Evolutionary conservation across 1,140 invertebrate species (phyloP), one percentile per base, ranked within the genome.

Genomic region (Trypoxylus dichotomus): DNA sequence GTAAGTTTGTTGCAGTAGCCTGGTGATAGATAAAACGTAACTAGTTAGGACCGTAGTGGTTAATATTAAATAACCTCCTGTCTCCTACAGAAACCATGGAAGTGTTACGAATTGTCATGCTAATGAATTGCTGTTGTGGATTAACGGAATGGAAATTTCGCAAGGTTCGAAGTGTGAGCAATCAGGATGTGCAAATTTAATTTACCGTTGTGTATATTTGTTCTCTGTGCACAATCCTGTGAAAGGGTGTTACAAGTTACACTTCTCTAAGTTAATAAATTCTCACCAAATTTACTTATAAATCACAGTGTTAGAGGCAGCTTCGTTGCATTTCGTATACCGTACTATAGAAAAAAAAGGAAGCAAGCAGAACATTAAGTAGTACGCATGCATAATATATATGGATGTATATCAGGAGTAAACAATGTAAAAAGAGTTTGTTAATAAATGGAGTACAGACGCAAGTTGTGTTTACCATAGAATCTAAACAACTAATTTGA

Each of bases 191-290:
- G 47, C 47, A 54, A 54, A 54, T 54, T 54, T 54, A 54, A 54
- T 54, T 54, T 54, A 54, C 47, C 47, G 15, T 54, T 54, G 47
- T 15, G 47, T 54, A 54, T n/a, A 54, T 54, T 54, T 54, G 47
- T 54, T 54, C 47, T 15, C n/a, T n/a, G 47, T n/a, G 47, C 47
- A 54, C 47, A 54, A 19, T 19, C 47, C 47, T 54, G 47, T 54
- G 47, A 54, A 54, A 54, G 47, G 47, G 47, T 54, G 47, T n/a
- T 54, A 15, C 47, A 54, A 54, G 47, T 54, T 54, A 54, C 47
- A n/a, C 47, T 54, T n/a, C 47, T 54, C 47, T 54, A 54, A 54
- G 47, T 54, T 54, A 54, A 54, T 54, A 54, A 54, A 54, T 54
- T 15, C 47, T 15, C n/a, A 54, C 11, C n/a, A 54, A 54, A 54